Conservation (phyloP, 2,888 invertebrate species). For the Mythimna lalbum region DNA sequence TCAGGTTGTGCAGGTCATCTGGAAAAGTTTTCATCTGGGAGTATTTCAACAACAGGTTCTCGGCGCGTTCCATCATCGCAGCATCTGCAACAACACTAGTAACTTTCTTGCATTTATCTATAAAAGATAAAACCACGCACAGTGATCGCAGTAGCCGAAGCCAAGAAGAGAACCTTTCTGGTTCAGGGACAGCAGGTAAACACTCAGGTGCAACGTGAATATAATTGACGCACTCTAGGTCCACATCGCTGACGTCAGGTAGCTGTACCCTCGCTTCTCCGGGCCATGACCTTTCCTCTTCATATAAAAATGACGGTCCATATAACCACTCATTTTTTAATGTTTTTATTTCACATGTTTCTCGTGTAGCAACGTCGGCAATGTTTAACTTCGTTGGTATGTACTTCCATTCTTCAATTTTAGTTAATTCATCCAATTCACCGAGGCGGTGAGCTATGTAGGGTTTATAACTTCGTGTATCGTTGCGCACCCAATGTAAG, state of each 20-base stretch:
- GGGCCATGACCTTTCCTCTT: conserved; percentile 14
- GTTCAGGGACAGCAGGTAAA: conserved; percentile 23
- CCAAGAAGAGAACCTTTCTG: conserved; percentile 22
- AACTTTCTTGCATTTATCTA: conserved; percentile 16
- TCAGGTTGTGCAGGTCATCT: conserved; percentile 15
- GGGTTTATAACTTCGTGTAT: no score
- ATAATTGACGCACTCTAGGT: conserved; percentile 13
- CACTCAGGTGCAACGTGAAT: neutral
- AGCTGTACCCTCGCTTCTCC: neutral
- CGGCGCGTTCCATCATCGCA: conserved; percentile 13
- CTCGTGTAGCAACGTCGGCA: no score
- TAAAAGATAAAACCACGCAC: conserved; percentile 5
- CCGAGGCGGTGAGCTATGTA: no score
- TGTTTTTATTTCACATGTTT: no score
- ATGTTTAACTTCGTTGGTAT: neutral
- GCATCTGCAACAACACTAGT: neutral
- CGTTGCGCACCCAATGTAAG: neutral
- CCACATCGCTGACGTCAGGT: neutral
- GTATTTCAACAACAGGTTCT: conserved; percentile 9
- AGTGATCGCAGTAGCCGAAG: conserved; percentile 3
- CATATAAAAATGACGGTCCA: conserved; percentile 15
- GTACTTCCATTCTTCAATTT: conserved; percentile 61
- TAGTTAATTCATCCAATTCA: no score
- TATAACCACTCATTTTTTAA: conserved; percentile 19
- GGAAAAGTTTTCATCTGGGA: conserved; percentile 16